phyloP scores from a whole-genome alignment of 2,797 vertebrate species.

The Melanotaenia maccullochi region DNA sequence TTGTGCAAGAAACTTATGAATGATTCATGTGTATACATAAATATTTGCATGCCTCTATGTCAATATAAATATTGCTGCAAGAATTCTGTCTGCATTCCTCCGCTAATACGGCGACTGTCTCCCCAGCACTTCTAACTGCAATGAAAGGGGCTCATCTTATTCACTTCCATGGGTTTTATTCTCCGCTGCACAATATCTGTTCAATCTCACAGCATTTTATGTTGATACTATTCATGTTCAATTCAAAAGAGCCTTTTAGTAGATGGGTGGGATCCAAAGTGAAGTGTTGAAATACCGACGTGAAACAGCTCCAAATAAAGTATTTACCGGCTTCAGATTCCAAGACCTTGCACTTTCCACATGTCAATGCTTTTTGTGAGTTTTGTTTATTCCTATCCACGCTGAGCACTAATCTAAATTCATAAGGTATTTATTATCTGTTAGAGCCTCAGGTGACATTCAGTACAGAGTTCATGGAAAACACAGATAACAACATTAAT shows the following conservation, averaged over 20 bases:
- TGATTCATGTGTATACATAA: neutral
- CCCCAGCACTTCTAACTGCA: no score
- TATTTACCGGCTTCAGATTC: neutral
- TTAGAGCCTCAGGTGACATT: neutral
- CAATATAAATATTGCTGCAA: neutral
- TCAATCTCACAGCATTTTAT: conserved; percentile 1
- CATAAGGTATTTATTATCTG: no score
- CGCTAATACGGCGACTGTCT: neutral
- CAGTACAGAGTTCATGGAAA: neutral
- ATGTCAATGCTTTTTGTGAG: neutral
- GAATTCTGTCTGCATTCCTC: neutral
- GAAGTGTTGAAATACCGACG: neutral
- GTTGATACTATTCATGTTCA: neutral
- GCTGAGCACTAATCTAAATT: neutral
- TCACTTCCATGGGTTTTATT: neutral
- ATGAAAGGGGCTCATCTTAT: neutral
- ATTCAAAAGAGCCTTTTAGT: neutral
- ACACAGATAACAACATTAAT: neutral
- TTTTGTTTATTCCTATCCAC: neutral
- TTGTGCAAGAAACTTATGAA: neutral
- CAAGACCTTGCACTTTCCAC: neutral
- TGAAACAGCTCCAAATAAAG: neutral
- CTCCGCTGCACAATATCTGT: neutral
- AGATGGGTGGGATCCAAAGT: neutral
- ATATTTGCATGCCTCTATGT: neutral